These are phyloP conservation scores for Telmatochromis bifrenatus DNA, from an alignment of 2,113 vertebrate genomes.

Conservation along the genomic window DNA sequence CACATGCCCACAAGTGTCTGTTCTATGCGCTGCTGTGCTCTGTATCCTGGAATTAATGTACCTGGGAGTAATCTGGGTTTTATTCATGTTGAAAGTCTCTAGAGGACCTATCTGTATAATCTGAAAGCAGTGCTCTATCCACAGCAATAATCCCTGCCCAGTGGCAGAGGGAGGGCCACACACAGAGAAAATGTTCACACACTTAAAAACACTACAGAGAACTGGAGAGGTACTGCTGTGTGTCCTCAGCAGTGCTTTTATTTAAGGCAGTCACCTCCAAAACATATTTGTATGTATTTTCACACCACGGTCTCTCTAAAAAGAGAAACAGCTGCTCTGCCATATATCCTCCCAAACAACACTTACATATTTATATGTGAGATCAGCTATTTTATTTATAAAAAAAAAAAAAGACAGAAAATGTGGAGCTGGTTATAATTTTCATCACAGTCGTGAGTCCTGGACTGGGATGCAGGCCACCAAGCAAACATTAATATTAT, in stretches of 20 bases:
- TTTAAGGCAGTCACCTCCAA: neutral
- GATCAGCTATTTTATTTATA: neutral
- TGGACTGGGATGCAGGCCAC: neutral
- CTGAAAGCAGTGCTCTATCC: slow-evolving; percentile 31
- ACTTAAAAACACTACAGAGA: neutral
- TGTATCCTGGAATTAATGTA: slow-evolving; percentile 20
- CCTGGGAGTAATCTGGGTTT: slow-evolving; percentile 44
- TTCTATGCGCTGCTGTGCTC: neutral
- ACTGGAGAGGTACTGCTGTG: neutral
- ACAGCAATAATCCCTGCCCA: slow-evolving; percentile 26
- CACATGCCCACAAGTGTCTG: neutral
- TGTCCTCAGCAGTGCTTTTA: neutral
- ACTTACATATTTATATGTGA: neutral
- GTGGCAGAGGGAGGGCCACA: neutral
- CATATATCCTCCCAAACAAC: neutral
- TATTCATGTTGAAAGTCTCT: slow-evolving; percentile 11
- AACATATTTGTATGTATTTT: neutral
- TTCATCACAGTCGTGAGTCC: neutral
- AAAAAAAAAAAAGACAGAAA: neutral
- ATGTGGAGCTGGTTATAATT: neutral
- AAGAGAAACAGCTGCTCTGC: neutral
- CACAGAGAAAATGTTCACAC: neutral
- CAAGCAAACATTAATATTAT: neutral
- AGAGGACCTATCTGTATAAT: slow-evolving; percentile 28
- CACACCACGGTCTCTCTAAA: neutral